Conservation (phyloP, 2,113 vertebrate genomes). For the Apodemus sylvaticus region DNA sequence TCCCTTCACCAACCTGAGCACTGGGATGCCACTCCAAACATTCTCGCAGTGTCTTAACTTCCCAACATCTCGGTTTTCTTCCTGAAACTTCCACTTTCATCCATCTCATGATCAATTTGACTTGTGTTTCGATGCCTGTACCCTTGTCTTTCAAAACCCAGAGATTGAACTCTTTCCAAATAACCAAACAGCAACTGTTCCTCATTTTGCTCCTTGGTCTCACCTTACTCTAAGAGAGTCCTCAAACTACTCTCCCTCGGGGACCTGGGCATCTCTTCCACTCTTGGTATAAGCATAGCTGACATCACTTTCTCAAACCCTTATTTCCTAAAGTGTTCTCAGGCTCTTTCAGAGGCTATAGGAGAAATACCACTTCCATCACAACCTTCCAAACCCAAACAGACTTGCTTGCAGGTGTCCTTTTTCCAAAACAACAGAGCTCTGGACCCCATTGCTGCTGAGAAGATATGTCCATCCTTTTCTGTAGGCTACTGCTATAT, state of each 20-base stretch:
- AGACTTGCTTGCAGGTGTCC: not conserved
- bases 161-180: too few species aligned
- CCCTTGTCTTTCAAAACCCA: not conserved
- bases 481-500: not conserved
- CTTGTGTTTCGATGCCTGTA: not conserved
- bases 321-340: not conserved
- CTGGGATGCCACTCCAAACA: not conserved
- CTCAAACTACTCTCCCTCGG: not conserved
- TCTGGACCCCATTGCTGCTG: not conserved
- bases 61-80: not conserved
- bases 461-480: not conserved
- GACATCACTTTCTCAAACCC: not conserved
- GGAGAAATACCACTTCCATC: too few species aligned
- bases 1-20: not conserved
- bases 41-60: not conserved
- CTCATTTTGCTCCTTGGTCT: not conserved
- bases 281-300: too few species aligned
- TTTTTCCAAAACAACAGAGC: not conserved
- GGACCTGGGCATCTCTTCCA: not conserved
- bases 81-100: not conserved
- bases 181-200: not conserved
- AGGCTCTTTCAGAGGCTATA: not conserved
- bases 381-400: not conserved
- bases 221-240: not conserved
- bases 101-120: not conserved